Evolutionary conservation across 2,797 vertebrate genomes (phyloP), one percentile per base, ranked within the genome.

Genomic region (Balearica regulorum): DNA sequence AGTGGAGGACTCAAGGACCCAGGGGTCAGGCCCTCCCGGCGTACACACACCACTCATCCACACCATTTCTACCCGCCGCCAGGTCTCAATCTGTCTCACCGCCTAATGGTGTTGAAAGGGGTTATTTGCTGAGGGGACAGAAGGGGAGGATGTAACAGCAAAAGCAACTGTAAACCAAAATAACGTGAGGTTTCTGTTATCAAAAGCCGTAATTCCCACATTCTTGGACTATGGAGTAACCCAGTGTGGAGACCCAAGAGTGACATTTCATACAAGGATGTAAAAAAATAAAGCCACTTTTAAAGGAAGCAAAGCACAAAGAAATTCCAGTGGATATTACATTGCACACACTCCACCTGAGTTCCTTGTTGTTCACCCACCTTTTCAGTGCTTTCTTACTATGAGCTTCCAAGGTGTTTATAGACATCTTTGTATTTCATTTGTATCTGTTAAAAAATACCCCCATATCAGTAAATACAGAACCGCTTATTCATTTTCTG

Each of bases 401-500:
- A 54, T 9, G 8, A 87, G 21, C 49, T 83, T 48, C 66, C 19
- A 10, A 88, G 28, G 44, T 57, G 35, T 70, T 94, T 44, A 44
- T 13, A 87, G 28, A 18, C 51, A 6, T 9, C 4, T 65, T 61
- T 14, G 33, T 54, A 61, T 73, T 94, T 75, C 10, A 28, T 55
- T 70, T 79, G 16, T 37, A 84, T 66, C 71, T 89, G 46, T 48
- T 68, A 44, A 87, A 92, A 96, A 85, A 66, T 61, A 83, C 8
- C 78, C 66, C 41, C 1, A 1, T 81, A 91, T 62, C 3, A 0
- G 81, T 93, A 96, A 97, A 80, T 75, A 37, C 76, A 94, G 85
- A 95, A 82, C 24, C 78, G 78, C 93, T 93, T 95, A 89, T 96
- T 97, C 95, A 96, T 97, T 68, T 96, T 76, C 79, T 44, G 68